Evolutionary conservation across 2,888 invertebrate species (phyloP), one percentile per base, ranked within the genome.

Genomic region (Cantharis lateralis): DNA sequence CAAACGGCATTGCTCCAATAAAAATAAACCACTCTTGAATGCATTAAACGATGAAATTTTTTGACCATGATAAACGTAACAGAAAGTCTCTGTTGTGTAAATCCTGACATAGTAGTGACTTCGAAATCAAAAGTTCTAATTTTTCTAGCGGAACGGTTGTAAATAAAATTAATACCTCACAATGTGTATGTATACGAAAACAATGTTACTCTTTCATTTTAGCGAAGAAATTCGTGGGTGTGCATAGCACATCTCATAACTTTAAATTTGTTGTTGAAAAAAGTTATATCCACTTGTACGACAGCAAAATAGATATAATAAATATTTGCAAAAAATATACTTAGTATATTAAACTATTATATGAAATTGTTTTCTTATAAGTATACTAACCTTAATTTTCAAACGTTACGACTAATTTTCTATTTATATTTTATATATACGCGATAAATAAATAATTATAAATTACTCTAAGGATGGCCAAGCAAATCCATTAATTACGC

Each of bases 51-150:
- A 68, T 74, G 68, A 72, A 74, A 64, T 75, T 81, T 66, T 66
- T 81, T 84, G 84, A 82, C 84, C 84, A 79, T 84, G 84, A 83
- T 84, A 82, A 81, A 81, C 83, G 79, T 82, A 84, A 83, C 83
- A 82, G 84, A 84, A 84, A 84, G 82, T 82, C 83, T 82, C 80
- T 83, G 82, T 85, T 85, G 84, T 84, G 85, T 83, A 85, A 85
- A 84, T 83, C 82, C 81, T 83, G 84, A 83, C 84, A 84, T 82
- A 82, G 83, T 83, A 82, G 82, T 80, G 81, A 80, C 82, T 83
- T 82, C 83, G 85, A 85, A 85, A 85, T 84, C 84, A 84, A 84
- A 83, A 85, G 85, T 85, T 83, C 82, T 83, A 80, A 80, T 83
- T 84, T 84, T 84, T 83, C 83, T 83, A 82, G 82, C 83, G 84